Conservation (phyloP, 2,113 vertebrate genomes). For the Rhegmatorhina hoffmannsi region DNA sequence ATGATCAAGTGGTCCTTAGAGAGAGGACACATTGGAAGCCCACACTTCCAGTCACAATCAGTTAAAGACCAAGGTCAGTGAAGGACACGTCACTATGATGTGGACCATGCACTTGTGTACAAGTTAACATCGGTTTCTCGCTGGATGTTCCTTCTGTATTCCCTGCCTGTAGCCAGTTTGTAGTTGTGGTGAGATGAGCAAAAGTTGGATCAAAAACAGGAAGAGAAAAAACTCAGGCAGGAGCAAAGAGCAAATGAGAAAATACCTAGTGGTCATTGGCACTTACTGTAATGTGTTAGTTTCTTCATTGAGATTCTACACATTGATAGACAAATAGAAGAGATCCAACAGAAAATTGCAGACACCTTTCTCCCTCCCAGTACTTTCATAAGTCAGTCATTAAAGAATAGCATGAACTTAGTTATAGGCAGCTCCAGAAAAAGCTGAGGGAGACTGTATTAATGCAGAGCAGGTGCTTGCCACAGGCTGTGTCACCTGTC, state of each 20-base stretch:
- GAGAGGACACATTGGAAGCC: not conserved
- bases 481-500: not conserved
- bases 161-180: not conserved
- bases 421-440: not conserved
- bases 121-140: not conserved
- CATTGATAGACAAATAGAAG: not conserved
- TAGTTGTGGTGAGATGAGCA: not conserved
- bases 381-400: not conserved
- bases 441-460: not conserved
- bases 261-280: not conserved
- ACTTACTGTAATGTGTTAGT: not conserved
- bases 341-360: not conserved
- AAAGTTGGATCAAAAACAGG: not conserved
- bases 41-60: not conserved
- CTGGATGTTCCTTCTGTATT: not conserved
- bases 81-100: not conserved
- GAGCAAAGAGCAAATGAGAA: not conserved
- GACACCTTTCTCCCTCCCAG: not conserved
- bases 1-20: not conserved
- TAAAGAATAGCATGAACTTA: not conserved
- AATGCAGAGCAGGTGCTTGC: not conserved
- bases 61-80: not conserved
- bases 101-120: not conserved
- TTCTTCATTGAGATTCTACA: not conserved
- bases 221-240: not conserved